phyloP scores from a whole-genome alignment of 2,888 invertebrate species.

The Phragmatobia fuliginosa region DNA sequence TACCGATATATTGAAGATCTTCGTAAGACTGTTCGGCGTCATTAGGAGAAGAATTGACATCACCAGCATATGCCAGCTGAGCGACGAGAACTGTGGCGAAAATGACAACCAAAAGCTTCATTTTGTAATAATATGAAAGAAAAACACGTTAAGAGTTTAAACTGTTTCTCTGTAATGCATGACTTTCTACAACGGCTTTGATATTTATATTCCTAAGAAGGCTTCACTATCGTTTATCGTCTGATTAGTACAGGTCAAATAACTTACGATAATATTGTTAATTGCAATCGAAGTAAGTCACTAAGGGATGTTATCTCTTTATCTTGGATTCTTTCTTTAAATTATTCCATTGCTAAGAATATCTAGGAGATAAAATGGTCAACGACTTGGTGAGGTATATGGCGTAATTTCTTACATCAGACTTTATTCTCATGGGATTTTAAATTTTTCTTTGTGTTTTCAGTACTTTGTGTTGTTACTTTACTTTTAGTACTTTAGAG shows the following conservation, averaged over 20 bases:
- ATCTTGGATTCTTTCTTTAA: background rate
- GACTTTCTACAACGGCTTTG: background rate
- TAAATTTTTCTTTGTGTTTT: too few species aligned
- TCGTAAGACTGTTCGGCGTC: slow-evolving; percentile 21
- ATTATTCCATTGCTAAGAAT: too few species aligned
- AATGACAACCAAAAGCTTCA: slow-evolving; percentile 25
- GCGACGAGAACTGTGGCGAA: slow-evolving; percentile 17
- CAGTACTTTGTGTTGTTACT: too few species aligned
- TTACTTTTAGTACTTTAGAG: too few species aligned
- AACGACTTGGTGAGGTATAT: too few species aligned
- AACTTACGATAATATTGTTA: background rate
- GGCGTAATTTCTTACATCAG: too few species aligned
- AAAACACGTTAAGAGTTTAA: background rate
- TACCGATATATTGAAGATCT: slow-evolving; percentile 1
- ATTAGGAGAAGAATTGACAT: background rate
- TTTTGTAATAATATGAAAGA: slow-evolving; percentile 7
- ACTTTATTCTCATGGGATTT: too few species aligned
- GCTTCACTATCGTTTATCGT: background rate
- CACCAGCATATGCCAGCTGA: background rate
- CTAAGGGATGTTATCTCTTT: background rate
- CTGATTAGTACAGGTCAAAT: background rate
- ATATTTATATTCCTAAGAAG: background rate
- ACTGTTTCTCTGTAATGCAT: background rate
- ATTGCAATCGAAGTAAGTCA: background rate
- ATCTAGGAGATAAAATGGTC: too few species aligned